Percentiles rank a stretch among this genome's conserved stretches.
These are phyloP conservation scores for Elgaria multicarinata DNA, from an alignment of 2,113 vertebrate species.

Conservation along the genomic window DNA sequence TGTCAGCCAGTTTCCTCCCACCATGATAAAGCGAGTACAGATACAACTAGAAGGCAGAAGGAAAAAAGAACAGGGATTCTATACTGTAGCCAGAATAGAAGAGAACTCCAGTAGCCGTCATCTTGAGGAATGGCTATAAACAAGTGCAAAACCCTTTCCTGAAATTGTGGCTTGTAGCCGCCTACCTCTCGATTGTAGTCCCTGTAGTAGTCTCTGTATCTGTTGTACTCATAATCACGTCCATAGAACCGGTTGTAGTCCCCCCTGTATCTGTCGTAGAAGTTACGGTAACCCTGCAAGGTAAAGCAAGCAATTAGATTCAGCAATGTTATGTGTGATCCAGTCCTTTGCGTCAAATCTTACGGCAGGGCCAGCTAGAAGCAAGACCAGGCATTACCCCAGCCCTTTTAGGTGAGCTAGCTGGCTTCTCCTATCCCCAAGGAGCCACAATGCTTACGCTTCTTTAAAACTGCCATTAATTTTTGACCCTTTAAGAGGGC, in stretches of 20 bases:
- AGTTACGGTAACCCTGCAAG: constrained; percentile 73
- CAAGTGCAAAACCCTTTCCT: not conserved
- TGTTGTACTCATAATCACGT: constrained; percentile 79
- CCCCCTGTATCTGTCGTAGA: constrained; percentile 75
- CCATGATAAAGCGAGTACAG: not conserved
- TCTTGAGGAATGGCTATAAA: not conserved
- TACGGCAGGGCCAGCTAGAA: not conserved
- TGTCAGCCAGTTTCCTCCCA: not conserved
- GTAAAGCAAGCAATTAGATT: not conserved
- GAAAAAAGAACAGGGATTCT: too few species aligned
- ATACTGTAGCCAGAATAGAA: not conserved
- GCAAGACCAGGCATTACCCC: not conserved
- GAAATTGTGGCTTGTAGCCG: not conserved
- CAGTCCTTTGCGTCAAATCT: accelerated
- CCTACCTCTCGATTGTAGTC: constrained; percentile 81
- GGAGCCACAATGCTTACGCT: not conserved
- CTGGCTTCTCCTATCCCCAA: not conserved
- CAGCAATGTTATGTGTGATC: too few species aligned
- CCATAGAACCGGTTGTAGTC: constrained; percentile 78
- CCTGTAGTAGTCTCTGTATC: constrained; percentile 81
- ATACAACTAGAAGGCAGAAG: not conserved
- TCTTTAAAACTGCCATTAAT: not conserved
- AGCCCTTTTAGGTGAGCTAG: too few species aligned
- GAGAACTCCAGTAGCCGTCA: not conserved
- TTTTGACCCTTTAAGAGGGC: not conserved